phyloP scores from a whole-genome alignment of 2,797 vertebrate genomes.

The Arctocebus calabarensis region DNA sequence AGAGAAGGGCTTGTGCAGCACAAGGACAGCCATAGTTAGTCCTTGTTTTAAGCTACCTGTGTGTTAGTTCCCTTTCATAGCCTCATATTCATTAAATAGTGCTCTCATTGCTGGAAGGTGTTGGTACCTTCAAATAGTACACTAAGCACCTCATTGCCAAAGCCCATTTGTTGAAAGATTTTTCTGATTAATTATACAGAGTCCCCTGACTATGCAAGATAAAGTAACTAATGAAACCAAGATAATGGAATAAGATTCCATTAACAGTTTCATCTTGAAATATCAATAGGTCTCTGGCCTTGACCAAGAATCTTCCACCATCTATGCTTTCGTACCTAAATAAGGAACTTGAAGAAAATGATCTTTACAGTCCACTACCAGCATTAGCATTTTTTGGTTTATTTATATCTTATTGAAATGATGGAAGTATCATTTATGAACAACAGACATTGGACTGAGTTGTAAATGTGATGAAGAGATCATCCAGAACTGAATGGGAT shows the following conservation, averaged over 20 bases:
- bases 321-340: neutral
- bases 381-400: neutral
- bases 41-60: neutral
- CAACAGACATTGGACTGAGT: neutral
- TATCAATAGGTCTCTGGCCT: neutral
- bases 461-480: neutral
- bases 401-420: neutral
- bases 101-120: neutral
- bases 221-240: neutral
- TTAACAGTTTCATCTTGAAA: neutral
- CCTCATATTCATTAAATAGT: neutral
- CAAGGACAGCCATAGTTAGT: neutral
- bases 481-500: neutral
- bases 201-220: fast-evolving
- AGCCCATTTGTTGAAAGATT: neutral
- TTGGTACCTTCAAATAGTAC: neutral
- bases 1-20: neutral
- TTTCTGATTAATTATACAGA: neutral
- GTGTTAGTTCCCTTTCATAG: neutral
- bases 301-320: neutral
- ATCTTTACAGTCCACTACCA: neutral
- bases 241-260: neutral
- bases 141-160: neutral
- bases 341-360: neutral
- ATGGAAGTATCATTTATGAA: neutral